Percentiles rank a stretch among this genome's conserved stretches.
Conservation (phyloP, 2,113 vertebrate genomes). For the Sander vitreus region DNA sequence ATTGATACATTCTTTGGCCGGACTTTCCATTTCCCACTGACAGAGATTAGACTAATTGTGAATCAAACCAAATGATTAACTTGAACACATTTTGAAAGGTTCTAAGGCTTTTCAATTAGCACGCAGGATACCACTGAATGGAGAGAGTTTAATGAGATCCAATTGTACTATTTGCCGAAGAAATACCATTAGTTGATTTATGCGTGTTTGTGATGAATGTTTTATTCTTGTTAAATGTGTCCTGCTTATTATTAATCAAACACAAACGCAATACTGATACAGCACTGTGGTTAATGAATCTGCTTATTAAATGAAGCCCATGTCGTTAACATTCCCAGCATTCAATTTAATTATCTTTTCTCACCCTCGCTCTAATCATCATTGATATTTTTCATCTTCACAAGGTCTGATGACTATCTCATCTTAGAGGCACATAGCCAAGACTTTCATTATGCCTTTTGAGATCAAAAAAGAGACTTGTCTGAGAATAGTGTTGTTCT, state of each 20-base stretch:
- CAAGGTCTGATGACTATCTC: constrained; percentile 73
- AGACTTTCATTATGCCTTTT: constrained; percentile 70
- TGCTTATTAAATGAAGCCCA: constrained; percentile 72
- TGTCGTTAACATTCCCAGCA: constrained; percentile 68
- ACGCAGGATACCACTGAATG: constrained; percentile 64
- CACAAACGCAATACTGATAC: constrained; percentile 74
- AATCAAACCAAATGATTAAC: constrained; percentile 81
- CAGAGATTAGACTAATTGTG: constrained; percentile 79
- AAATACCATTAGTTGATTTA: constrained; percentile 75
- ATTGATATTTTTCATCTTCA: constrained; percentile 78
- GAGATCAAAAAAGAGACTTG: constrained; percentile 67
- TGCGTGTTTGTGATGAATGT: constrained; percentile 79
- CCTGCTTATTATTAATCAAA: constrained; percentile 76
- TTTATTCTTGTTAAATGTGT: constrained; percentile 77
- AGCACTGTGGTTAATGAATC: constrained; percentile 73
- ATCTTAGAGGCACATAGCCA: constrained; percentile 67
- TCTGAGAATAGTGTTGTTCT: constrained; percentile 65
- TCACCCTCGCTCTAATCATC: constrained; percentile 72
- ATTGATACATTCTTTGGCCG: constrained; percentile 72
- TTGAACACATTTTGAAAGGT: constrained; percentile 75
- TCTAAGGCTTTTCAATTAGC: constrained; percentile 81
- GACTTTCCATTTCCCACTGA: constrained; percentile 78
- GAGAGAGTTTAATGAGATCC: constrained; percentile 75
- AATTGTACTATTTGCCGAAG: constrained; percentile 76
- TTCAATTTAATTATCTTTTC: constrained; percentile 79